Evolutionary conservation across 2,797 vertebrate genomes (phyloP), one percentile per base, ranked within the genome.

Genomic region (Artibeus lituratus): DNA sequence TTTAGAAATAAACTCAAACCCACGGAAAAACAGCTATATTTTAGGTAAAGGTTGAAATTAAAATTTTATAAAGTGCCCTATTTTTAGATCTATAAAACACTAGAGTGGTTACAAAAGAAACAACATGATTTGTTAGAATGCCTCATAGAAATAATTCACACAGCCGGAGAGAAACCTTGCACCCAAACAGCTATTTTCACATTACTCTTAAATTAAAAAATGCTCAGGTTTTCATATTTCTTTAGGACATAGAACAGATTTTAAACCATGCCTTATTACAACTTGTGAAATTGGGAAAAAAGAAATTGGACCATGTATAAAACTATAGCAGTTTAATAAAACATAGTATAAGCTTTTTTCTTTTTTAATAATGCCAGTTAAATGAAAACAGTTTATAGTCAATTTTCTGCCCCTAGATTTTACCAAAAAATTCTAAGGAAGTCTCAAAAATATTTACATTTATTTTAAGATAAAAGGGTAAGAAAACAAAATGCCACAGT

Each of bases 251-350:
- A 55, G 65, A 86, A 80, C 26, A 73, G 16, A 2, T 32, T 65
- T 92, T 44, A 83, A 88, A 84, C 19, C 7, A 49, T 90, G 21
- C 74, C 89, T 96, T 96, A 78, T 69, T 93, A 89, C 53, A 70
- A 15, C 29, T 93, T 94, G 18, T 67, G 87, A 95, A 91, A 0
- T 1, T 97, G 84, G 59, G 44, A 62, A 53, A 53, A 94, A 93
- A 88, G 6, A 96, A 86, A 96, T 77, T 84, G 74, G 77, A 93
- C 14, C 42, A 21, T 95, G 62, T 94, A 37, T 82, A 22, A 65
- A 84, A 16, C 44, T 94, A 74, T 47, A 77, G 65, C 32, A 84
- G 35, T 81, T 49, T 85, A 94, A 57, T 90, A 74, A 96, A 94
- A 72, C 21, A n/a, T 86, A 49, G 11, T 83, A 62, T 82, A 77